phyloP scores from a whole-genome alignment of 2,113 vertebrate species.

The Scolopax mira region DNA sequence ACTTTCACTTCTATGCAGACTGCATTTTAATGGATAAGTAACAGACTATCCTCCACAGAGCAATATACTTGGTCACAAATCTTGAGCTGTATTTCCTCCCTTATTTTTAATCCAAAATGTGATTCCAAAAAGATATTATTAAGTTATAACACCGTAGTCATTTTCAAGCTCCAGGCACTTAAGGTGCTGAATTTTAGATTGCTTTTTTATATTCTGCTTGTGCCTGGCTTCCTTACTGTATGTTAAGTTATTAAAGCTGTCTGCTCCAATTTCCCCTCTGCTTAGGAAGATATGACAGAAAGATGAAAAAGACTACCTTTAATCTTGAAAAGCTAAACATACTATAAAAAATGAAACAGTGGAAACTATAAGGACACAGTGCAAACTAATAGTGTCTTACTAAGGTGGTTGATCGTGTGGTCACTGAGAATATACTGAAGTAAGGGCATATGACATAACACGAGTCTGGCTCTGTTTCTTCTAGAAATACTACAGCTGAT shows the following conservation, averaged over 20 bases:
- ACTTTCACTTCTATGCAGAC: background rate
- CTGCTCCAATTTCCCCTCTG: slow-evolving; percentile 70
- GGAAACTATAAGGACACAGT: slow-evolving; percentile 29
- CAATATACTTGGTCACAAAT: slow-evolving; percentile 37
- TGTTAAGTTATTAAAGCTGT: slow-evolving; percentile 73
- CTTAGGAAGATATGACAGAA: slow-evolving; percentile 63
- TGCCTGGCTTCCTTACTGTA: slow-evolving; percentile 41
- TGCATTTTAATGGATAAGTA: slow-evolving; percentile 25
- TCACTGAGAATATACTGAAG: slow-evolving; percentile 39
- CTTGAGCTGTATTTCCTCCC: slow-evolving; percentile 31
- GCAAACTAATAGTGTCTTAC: background rate
- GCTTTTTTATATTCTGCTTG: slow-evolving; percentile 67
- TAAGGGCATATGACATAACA: background rate
- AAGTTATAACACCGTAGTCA: slow-evolving; percentile 65
- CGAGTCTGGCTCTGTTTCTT: background rate
- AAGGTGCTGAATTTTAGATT: slow-evolving; percentile 73
- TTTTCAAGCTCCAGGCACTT: slow-evolving; percentile 66
- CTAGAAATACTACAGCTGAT: background rate
- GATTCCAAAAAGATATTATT: slow-evolving; percentile 64
- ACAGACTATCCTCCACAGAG: slow-evolving; percentile 36
- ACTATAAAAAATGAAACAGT: slow-evolving; percentile 37
- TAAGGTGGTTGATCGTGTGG: slow-evolving; percentile 11
- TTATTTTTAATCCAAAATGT: slow-evolving; percentile 45
- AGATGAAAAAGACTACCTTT: slow-evolving; percentile 55
- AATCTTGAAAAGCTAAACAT: slow-evolving; percentile 52